Conservation (phyloP, 2,113 vertebrate species). For the Sminthopsis crassicaudata region DNA sequence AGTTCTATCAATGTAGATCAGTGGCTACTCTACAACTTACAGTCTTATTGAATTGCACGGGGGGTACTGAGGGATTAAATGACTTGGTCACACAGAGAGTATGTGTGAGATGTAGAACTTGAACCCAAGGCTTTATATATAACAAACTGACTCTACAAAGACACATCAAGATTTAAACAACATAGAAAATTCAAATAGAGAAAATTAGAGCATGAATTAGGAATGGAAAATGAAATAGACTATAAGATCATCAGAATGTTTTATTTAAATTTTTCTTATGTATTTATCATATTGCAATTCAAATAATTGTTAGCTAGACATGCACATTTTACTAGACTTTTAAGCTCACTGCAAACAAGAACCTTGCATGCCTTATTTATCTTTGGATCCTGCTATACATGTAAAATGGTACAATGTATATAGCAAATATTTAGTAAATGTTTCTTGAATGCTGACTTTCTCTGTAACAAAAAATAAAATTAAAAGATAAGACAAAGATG, state of each 20-base stretch:
- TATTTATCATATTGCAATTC: not conserved
- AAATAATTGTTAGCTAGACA: not conserved
- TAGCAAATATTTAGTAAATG: not conserved
- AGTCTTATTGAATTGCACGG: not conserved
- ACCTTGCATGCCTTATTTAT: not conserved
- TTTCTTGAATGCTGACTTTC: not conserved
- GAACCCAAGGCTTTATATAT: not conserved
- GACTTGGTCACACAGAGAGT: not conserved
- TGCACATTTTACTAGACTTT: not conserved
- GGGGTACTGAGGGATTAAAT: not conserved
- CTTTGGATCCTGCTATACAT: not conserved
- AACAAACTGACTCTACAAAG: not conserved
- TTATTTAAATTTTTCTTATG: not conserved
- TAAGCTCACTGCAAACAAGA: not conserved
- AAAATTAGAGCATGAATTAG: not conserved
- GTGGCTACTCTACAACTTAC: not conserved
- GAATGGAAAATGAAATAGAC: not conserved
- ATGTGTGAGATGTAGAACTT: not conserved
- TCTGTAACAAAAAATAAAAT: not conserved
- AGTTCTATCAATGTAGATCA: not conserved
- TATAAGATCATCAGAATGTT: not conserved
- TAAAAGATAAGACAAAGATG: not conserved
- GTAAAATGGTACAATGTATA: not conserved
- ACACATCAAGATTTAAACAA: not conserved
- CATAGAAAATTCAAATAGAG: not conserved